Conservation (phyloP, 2,888 invertebrate genomes). For the Tiliacea aurago region DNA sequence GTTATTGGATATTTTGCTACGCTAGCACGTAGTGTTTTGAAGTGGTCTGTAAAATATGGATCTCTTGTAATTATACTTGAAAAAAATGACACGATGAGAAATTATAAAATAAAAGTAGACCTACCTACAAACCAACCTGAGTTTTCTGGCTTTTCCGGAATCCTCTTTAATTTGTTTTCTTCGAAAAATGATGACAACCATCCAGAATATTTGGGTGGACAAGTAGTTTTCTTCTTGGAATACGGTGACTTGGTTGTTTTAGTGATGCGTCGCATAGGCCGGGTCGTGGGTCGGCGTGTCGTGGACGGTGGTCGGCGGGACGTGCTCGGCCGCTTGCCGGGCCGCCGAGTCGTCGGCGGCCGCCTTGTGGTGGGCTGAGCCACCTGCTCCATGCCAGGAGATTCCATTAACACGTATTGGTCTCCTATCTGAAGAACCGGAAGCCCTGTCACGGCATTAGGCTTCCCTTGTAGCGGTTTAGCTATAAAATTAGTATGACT, state of each 20-base stretch:
- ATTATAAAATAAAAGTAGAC: slow-evolving; percentile 60
- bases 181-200: slow-evolving; percentile 83
- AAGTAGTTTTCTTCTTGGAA: slow-evolving; percentile 77
- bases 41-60: background rate
- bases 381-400: slow-evolving; percentile 63
- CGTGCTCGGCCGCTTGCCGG: slow-evolving; percentile 67
- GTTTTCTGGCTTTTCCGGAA: slow-evolving; percentile 77
- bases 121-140: slow-evolving; percentile 86
- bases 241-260: slow-evolving; percentile 77
- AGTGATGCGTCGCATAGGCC: slow-evolving; percentile 68
- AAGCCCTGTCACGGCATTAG: slow-evolving; percentile 65
- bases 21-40: background rate
- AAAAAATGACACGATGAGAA: background rate
- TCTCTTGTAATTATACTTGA: background rate
- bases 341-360: slow-evolving; percentile 68
- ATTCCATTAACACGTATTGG: slow-evolving; percentile 76
- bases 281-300: slow-evolving; percentile 65
- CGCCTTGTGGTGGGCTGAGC: slow-evolving; percentile 67
- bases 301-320: slow-evolving; percentile 61
- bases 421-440: slow-evolving; percentile 72
- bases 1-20: background rate
- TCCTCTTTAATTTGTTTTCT: slow-evolving; percentile 75
- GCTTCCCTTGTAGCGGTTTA: slow-evolving; percentile 73
- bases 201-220: slow-evolving; percentile 78
- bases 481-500: slow-evolving; percentile 88